Base-by-base conservation (phyloP, 1,140 invertebrate species). In the Drosophila orena region DNA sequence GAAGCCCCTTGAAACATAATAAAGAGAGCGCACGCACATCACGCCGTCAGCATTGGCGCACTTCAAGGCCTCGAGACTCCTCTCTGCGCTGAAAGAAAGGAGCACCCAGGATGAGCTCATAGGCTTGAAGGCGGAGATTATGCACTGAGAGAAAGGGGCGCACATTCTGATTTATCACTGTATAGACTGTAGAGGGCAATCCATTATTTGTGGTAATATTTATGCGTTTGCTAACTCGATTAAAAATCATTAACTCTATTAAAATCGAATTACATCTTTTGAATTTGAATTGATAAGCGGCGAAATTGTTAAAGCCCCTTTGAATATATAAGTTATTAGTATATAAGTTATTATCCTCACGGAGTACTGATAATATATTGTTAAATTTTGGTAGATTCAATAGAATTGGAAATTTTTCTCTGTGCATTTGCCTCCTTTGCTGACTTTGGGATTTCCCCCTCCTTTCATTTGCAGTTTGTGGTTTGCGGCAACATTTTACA, bases 21-120 rank as follows among this genome's bases (percentile, higher is more conserved):
- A 86, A 81, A 83, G 79, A 86, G 86, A 88, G 72, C 79, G 75
- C 81, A 86, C 81, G 81, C 81, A 86, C 81, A 80, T 88, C 81
- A 86, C 65, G 81, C 81, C 79, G 65, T 17, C 75, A 64, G 83
- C 81, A 81, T 78, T 88, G 81, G 78, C 61, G 81, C 83, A 78
- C 69, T 86, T 81, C 62, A 61, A 88, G 74, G 65, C 70, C 77
- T 57, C 75, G 20, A 72, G 83, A 74, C 77, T 71, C 50, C 77
- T 70, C 44, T 46, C 27, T 42, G 24, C 59, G 46, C 46, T 64
- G 65, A 79, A 64, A 64, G 60, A 56, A 65, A 42, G 53, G 64
- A 50, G 57, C 37, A 68, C 37, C 24, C 57, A 52, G 52, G 53
- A 74, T 50, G 53, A 60, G 68, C 35, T 40, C 47, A 38, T 49